These are phyloP conservation scores for Euphydryas editha DNA, from an alignment of 2,888 invertebrate species.

Conservation along the genomic window DNA sequence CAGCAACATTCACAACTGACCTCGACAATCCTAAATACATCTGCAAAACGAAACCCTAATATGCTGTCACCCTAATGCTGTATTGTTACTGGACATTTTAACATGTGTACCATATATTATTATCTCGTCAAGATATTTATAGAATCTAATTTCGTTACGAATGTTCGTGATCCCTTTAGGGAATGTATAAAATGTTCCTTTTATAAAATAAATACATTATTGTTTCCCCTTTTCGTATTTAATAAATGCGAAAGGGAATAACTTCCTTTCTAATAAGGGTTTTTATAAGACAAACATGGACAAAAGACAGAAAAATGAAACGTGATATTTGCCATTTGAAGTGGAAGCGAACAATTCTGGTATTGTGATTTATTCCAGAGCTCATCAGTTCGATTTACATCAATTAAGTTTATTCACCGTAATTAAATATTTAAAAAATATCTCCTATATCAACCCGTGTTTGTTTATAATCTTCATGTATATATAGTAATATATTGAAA, in stretches of 20 bases:
- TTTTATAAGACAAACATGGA: conserved; percentile 14
- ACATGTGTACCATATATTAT: too few relatives aligned
- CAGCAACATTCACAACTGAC: too few relatives aligned
- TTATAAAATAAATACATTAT: not conserved
- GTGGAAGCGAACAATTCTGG: not conserved
- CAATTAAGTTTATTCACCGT: not conserved
- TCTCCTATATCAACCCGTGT: too few relatives aligned
- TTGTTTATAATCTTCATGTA: too few relatives aligned
- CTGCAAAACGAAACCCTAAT: too few relatives aligned
- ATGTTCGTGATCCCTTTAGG: not conserved
- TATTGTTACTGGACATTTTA: not conserved
- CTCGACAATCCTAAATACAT: too few relatives aligned
- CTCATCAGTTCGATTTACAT: not conserved
- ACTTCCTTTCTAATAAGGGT: conserved; percentile 1
- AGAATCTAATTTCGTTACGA: not conserved
- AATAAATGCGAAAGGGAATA: not conserved
- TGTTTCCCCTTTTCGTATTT: not conserved
- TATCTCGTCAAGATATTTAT: not conserved
- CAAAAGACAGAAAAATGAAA: conserved; percentile 11
- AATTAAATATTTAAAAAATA: too few relatives aligned
- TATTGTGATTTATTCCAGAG: not conserved
- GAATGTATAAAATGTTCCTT: not conserved
- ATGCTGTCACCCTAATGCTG: too few relatives aligned
- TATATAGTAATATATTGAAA: too few relatives aligned
- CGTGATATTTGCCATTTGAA: conserved; percentile 1